Evolutionary conservation across 2,797 vertebrate genomes (phyloP).

Genomic region (Centroberyx gerrardi): DNA sequence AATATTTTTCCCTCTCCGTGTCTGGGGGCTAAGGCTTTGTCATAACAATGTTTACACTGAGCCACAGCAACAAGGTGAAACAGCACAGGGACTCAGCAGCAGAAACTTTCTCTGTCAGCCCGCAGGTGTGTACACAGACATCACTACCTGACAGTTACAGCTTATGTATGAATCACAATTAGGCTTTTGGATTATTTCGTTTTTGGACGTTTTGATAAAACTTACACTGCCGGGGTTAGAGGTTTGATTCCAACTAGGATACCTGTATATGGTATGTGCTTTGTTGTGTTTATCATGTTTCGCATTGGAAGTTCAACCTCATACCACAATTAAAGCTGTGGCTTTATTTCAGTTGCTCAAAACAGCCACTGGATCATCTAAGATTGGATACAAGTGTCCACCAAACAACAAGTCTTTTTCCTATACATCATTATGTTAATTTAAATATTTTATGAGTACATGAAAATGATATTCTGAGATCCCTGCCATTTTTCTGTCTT

Average conservation of each 20-base stretch:
- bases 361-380: too few relatives aligned
- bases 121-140: constrained; percentile 46
- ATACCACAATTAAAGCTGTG: too few relatives aligned
- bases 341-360: too few relatives aligned
- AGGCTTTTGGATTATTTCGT: neutral
- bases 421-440: too few relatives aligned
- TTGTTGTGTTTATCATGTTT: too few relatives aligned
- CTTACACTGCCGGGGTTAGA: too few relatives aligned
- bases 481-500: neutral
- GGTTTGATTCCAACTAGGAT: too few relatives aligned
- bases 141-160: neutral
- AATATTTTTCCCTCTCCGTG: constrained; percentile 24
- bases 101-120: constrained; percentile 5
- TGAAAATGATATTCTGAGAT: too few relatives aligned
- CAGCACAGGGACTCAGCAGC: constrained; percentile 3
- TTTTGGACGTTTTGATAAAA: neutral
- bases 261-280: too few relatives aligned
- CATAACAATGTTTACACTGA: constrained; percentile 45
- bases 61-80: neutral
- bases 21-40: constrained; percentile 38
- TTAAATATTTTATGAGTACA: neutral
- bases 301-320: too few relatives aligned
- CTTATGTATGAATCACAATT: constrained; percentile 1
- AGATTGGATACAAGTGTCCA: too few relatives aligned
- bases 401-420: too few relatives aligned